A percentile compares a stretch with the other conserved stretches of the same genome.
Evolutionary conservation across 1,140 invertebrate species (phyloP).

Genomic region (Drosophila rhopaloa): DNA sequence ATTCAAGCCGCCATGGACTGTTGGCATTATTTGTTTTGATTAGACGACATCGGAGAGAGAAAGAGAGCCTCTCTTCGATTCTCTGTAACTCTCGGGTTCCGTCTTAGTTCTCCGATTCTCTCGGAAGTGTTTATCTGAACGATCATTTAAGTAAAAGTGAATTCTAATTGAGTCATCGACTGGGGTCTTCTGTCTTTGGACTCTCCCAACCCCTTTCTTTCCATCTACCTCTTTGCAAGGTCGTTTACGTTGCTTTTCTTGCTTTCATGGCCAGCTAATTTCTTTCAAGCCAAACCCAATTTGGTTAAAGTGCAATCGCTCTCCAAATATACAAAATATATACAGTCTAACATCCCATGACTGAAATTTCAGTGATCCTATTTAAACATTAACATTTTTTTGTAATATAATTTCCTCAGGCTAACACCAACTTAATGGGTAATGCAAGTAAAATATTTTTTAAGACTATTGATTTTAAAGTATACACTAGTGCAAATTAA

Average conservation of each 20-base stretch:
- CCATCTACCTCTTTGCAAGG: conserved; percentile 35
- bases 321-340: background rate
- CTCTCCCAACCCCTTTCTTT: conserved; percentile 4
- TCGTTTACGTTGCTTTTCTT: conserved; percentile 33
- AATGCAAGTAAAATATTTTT: no score
- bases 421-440: no score
- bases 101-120: background rate
- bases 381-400: no score
- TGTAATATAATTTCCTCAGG: no score
- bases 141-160: conserved; percentile 58
- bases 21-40: conserved; percentile 77
- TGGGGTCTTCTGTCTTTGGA: conserved; percentile 21
- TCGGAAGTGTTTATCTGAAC: conserved; percentile 19
- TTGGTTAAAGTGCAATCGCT: conserved; percentile 17
- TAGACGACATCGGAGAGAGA: conserved; percentile 57
- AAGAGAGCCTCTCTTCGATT: conserved; percentile 6
- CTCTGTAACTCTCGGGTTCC: conserved; percentile 6
- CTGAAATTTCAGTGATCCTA: background rate
- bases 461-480: no score
- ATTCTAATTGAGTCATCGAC: conserved; percentile 67
- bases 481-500: no score
- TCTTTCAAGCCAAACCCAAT: background rate
- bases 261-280: conserved; percentile 22
- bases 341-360: background rate
- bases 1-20: conserved; percentile 62